Evolutionary conservation across 1,140 invertebrate species (phyloP).

Genomic region (Archivesica marissinica): DNA sequence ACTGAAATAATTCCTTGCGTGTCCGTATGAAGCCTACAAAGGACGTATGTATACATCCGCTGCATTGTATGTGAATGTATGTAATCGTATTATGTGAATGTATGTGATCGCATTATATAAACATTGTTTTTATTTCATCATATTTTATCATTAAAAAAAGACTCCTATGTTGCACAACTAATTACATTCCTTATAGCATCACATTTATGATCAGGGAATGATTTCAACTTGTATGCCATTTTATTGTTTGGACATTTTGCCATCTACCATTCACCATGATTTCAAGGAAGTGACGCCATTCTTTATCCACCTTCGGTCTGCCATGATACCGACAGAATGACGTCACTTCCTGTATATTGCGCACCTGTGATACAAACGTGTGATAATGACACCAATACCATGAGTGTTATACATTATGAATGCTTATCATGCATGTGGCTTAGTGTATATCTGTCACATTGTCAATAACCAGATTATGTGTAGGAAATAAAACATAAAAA

Average conservation of each 20-base stretch:
- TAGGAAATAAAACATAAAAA: slow-evolving; percentile 17
- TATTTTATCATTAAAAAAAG: not conserved
- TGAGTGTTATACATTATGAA: slow-evolving; percentile 17
- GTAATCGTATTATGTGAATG: no score
- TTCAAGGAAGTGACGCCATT: slow-evolving; percentile 61
- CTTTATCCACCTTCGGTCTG: slow-evolving; percentile 53
- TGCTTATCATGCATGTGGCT: not conserved
- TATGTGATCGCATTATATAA: not conserved
- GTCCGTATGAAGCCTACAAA: slow-evolving; percentile 34
- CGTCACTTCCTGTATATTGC: slow-evolving; percentile 59
- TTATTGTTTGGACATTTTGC: not conserved
- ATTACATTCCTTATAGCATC: slow-evolving; percentile 48
- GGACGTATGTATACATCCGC: not conserved
- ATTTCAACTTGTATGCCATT: slow-evolving; percentile 7
- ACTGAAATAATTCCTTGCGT: not conserved
- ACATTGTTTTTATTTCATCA: not conserved
- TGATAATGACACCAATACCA: slow-evolving; percentile 46
- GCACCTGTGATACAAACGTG: slow-evolving; percentile 60
- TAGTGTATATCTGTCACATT: not conserved
- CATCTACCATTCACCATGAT: slow-evolving; percentile 62
- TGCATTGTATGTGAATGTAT: not conserved
- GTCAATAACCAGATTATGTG: not conserved
- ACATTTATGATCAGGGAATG: slow-evolving; percentile 64
- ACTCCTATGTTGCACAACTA: not conserved
- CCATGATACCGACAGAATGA: slow-evolving; percentile 66